A percentile compares a stretch with the other conserved stretches of the same genome.
These are phyloP conservation scores for Phlogophora meticulosa DNA, from an alignment of 2,888 invertebrate species.

Conservation along the genomic window DNA sequence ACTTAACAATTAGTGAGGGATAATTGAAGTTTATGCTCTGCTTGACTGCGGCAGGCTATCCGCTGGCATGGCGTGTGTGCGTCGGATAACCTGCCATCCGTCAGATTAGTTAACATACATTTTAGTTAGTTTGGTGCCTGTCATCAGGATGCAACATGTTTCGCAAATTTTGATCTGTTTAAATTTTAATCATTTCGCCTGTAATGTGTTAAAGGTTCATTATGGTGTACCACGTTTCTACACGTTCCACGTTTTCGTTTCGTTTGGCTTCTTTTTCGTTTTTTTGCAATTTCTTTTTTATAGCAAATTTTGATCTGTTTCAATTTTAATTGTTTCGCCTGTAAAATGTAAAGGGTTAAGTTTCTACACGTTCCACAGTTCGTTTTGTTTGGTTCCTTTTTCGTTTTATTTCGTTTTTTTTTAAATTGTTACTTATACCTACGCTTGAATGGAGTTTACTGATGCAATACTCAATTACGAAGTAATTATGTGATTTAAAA, in stretches of 20 bases:
- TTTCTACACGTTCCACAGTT: no score
- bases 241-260: neutral
- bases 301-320: no score
- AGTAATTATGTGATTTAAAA: neutral
- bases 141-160: slow-evolving; percentile 13
- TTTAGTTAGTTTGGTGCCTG: slow-evolving; percentile 23
- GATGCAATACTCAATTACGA: neutral
- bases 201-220: neutral
- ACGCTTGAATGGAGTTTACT: neutral
- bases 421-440: no score
- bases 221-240: neutral
- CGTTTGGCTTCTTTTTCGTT: no score
- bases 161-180: slow-evolving; percentile 4
- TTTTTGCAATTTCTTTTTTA: no score
- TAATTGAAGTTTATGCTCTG: slow-evolving; percentile 62
- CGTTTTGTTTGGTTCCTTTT: no score
- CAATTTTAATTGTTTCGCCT: no score
- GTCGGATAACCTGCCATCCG: slow-evolving; percentile 45
- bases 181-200: slow-evolving; percentile 16
- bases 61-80: slow-evolving; percentile 40
- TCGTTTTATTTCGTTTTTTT: no score
- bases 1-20: slow-evolving; percentile 55
- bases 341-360: no score
- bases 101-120: slow-evolving; percentile 44
- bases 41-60: slow-evolving; percentile 52